Percentiles rank a stretch among this genome's conserved stretches.
Evolutionary conservation across 2,113 vertebrate species (phyloP).

Genomic region (Datnioides undecimradiatus): DNA sequence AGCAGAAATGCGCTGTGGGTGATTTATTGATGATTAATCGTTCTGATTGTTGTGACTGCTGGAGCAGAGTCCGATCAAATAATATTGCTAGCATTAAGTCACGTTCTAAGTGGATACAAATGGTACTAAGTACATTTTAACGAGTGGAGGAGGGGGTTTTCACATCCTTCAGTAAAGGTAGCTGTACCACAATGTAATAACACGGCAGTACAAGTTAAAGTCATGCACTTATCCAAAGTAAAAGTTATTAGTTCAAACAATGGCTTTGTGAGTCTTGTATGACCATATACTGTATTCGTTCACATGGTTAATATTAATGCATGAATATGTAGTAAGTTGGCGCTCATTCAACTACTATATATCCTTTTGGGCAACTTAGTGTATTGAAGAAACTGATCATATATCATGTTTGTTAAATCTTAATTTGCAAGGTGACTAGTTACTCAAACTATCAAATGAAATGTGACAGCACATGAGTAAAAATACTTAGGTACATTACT

Average conservation of each 20-base stretch:
- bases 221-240: not conserved
- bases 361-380: not conserved
- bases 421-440: not conserved
- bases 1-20: not conserved
- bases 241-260: not conserved
- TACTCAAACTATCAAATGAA: not conserved
- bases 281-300: not conserved
- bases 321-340: not conserved
- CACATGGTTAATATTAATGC: not conserved
- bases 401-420: not conserved
- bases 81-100: not conserved
- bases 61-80: not conserved
- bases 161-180: not conserved
- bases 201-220: not conserved
- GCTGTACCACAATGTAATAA: not conserved
- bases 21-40: constrained; percentile 34
- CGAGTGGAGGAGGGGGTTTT: not conserved
- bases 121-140: not conserved
- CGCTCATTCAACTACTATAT: not conserved
- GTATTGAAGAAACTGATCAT: not conserved
- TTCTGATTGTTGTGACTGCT: constrained; percentile 4
- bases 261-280: not conserved
- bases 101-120: not conserved
- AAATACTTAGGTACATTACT: not conserved
- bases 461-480: not conserved